Evolutionary conservation across 2,888 invertebrate species (phyloP).

Genomic region (Lasioglossum zephyrum): DNA sequence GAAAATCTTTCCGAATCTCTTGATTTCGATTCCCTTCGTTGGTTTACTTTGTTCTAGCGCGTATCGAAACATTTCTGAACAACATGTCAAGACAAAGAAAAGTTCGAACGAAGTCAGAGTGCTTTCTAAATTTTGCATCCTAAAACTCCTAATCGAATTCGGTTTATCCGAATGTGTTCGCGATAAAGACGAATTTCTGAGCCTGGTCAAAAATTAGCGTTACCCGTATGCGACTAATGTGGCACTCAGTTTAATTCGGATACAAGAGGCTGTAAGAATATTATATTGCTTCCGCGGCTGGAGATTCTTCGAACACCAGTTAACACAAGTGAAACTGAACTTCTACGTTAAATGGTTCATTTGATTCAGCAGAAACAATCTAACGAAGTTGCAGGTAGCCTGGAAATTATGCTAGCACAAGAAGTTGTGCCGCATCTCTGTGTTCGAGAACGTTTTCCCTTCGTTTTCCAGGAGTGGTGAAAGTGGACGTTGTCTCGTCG

Average conservation of each 20-base stretch:
- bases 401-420: neutral
- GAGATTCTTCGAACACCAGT: neutral
- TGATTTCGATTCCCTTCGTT: no score
- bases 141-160: no score
- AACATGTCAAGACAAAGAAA: no score
- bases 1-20: no score
- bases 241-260: neutral
- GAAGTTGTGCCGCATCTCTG: conserved; percentile 2
- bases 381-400: neutral
- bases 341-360: neutral
- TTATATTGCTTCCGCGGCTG: neutral
- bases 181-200: no score
- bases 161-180: no score
- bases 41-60: no score
- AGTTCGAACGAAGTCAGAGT: no score
- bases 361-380: neutral
- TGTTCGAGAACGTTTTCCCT: neutral
- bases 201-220: no score
- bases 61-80: no score
- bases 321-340: neutral
- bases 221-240: no score
- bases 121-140: no score
- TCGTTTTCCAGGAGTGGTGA: neutral
- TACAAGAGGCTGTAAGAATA: neutral
- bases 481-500: neutral